Base-by-base conservation (phyloP, 2,113 vertebrate genomes). In the Antidorcas marsupialis region DNA sequence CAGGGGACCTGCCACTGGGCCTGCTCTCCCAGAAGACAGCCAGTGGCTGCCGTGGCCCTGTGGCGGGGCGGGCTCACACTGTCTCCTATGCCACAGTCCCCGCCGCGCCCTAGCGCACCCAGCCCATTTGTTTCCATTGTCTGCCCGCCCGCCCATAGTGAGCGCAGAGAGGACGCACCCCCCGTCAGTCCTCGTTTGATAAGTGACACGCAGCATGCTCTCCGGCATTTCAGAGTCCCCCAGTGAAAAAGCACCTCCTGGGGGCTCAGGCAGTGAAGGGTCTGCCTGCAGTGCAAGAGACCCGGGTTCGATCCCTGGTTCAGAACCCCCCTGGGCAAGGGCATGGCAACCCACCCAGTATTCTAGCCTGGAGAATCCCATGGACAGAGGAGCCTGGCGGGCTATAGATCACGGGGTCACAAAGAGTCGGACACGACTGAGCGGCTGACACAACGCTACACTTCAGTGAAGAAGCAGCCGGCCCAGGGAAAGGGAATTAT, bases 11-110 rank as follows among this genome's bases (percentile, higher is more conserved):
- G 19, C 81, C 17, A 0, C 27, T 9, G n/a, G 59, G 45, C n/a
- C 17, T 74, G 27, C 19, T 60, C 64, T 78, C 14, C 74, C 36
- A 13, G 50, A 33, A 85, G 78, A 30, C 59, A 30, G 4, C 15
- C 52, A 2, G 8, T 1, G 15, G 12, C 50, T 3, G 25, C n/a
- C 1, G 1, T 11, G 25, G 33, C 1, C 16, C 50, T 21, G 0
- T 1, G 8, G 9, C 27, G 1, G 45, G 11, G 45, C 5, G 6
- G 4, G 2, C 17, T 17, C 39, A 23, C 19, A 0, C 3, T 10
- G 25, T 43, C 47, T 6, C 7, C 55, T 67, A 89, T 27, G 96
- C 50, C 91, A 13, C 78, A 67, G 53, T 30, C n/a, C 25, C 79
- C 47, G 8, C 39, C 33, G 3, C 1, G 3, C 45, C 50, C 23